These are phyloP conservation scores for Exaiptasia diaphana DNA, from an alignment of 64 coral and sea anemone genomes.

Conservation along the genomic window DNA sequence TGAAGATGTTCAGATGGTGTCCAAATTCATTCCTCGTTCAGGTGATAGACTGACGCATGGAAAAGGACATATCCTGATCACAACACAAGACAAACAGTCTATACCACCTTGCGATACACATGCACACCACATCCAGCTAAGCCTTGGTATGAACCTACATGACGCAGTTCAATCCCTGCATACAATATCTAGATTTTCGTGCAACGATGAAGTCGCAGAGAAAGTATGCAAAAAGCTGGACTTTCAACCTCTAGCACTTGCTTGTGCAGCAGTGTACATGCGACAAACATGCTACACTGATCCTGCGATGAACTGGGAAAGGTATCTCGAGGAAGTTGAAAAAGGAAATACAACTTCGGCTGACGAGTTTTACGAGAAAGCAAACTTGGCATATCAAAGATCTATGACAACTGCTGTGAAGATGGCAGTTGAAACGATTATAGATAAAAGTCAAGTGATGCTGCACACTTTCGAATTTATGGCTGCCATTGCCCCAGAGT, in stretches of 20 bases:
- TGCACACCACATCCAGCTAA: neutral
- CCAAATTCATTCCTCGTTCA: neutral
- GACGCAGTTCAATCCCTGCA: too few relatives aligned
- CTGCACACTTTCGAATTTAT: slow-evolving; percentile 21
- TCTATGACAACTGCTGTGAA: slow-evolving; percentile 23
- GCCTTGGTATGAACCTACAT: slow-evolving; percentile 18
- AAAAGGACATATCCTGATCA: slow-evolving; percentile 24
- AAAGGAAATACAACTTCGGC: neutral
- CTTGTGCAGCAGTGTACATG: too few relatives aligned
- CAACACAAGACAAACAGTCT: neutral
- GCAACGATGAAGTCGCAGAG: too few relatives aligned
- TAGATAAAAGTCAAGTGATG: neutral
- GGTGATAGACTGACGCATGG: neutral
- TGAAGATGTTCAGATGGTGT: neutral
- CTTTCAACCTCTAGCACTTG: too few relatives aligned
- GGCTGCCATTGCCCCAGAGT: neutral
- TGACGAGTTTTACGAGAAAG: neutral
- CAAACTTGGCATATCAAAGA: neutral
- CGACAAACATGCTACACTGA: too few relatives aligned
- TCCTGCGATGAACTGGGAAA: too few relatives aligned
- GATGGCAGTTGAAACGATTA: neutral
- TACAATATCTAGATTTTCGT: too few relatives aligned
- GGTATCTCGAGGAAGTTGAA: neutral
- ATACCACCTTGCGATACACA: neutral
- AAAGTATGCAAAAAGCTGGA: too few relatives aligned